Conservation (phyloP, 2,797 vertebrate genomes). For the Fundulus diaphanus region DNA sequence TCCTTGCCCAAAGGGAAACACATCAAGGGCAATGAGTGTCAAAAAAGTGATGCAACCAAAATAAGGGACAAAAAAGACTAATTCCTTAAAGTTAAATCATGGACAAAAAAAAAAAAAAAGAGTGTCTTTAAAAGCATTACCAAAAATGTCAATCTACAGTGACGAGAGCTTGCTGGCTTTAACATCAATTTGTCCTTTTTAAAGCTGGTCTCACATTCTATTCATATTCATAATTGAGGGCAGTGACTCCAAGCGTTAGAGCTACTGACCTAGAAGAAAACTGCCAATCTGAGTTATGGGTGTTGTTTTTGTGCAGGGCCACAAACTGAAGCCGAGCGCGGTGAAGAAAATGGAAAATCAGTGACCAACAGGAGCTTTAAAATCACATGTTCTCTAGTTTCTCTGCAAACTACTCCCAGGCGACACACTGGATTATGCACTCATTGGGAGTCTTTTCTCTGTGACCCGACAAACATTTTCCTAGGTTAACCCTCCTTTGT, state of each 20-base stretch:
- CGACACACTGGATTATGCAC: not conserved
- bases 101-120: constrained; percentile 35
- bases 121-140: constrained; percentile 65
- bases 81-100: constrained; percentile 50
- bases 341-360: constrained; percentile 9
- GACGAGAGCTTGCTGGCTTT: constrained; percentile 27
- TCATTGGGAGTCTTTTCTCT: not conserved
- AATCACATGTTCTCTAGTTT: not conserved
- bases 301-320: constrained; percentile 14
- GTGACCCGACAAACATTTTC: not conserved
- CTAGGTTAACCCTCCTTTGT: not conserved
- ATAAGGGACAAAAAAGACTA: constrained; percentile 42
- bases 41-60: constrained; percentile 61
- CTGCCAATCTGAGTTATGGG: constrained; percentile 13
- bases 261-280: constrained; percentile 47
- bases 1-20: constrained; percentile 64
- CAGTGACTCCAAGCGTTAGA: constrained; percentile 32
- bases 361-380: not conserved
- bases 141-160: constrained; percentile 51
- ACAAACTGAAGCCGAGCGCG: constrained; percentile 15
- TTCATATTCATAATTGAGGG: constrained; percentile 32
- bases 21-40: constrained; percentile 68
- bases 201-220: constrained; percentile 38
- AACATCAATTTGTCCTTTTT: constrained; percentile 36
- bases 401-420: not conserved